Base-by-base conservation (phyloP, 2,888 invertebrate genomes). In the Ichneumoninae sp. region DNA sequence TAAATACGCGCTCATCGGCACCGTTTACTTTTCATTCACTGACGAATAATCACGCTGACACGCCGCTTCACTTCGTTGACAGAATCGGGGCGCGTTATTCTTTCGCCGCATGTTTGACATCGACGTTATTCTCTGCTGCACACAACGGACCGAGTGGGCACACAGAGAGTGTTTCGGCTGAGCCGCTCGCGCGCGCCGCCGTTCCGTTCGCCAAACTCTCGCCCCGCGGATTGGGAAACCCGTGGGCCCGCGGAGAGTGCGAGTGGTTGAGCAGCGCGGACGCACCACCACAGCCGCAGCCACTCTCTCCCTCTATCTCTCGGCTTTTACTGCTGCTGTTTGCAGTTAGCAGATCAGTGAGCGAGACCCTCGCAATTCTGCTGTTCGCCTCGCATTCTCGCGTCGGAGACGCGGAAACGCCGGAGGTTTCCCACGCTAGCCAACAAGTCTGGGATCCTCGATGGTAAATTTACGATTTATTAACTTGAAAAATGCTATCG, bases 1-100 rank as follows among this genome's bases (percentile, higher is more conserved):
- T 93, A 93, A 92, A 93, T 93, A 89, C 89, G 89, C 90, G 90
- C 90, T 92, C 92, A 93, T 93, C 90, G 91, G 93, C 91, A 90
- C 88, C 88, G 88, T 90, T 89, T 71, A 80, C 73, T 83, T 70
- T 63, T 70, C 73, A 26, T 79, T 90, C 90, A 90, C 90, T 90
- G 90, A 89, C 86, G 87, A 91, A 92, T 89, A 89, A 89, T 89
- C 83, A 73, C 83, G 77, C 66, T 80, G 88, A 91, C 88, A 89
- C 91, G 89, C 89, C 89, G 90, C 88, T 88, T 81, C 84, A 87
- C 88, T 88, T 86, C 87, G 88, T 87, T 88, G 89, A 85, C 86
- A 88, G 87, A 88, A 85, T 89, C 87, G 87, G 85, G 83, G 76
- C 70, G 84, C 84, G 83, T 85, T 76, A 81, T 79, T 79, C 85